These are phyloP conservation scores for Subacronicta megacephala DNA, from an alignment of 2,888 invertebrate genomes.

Conservation along the genomic window DNA sequence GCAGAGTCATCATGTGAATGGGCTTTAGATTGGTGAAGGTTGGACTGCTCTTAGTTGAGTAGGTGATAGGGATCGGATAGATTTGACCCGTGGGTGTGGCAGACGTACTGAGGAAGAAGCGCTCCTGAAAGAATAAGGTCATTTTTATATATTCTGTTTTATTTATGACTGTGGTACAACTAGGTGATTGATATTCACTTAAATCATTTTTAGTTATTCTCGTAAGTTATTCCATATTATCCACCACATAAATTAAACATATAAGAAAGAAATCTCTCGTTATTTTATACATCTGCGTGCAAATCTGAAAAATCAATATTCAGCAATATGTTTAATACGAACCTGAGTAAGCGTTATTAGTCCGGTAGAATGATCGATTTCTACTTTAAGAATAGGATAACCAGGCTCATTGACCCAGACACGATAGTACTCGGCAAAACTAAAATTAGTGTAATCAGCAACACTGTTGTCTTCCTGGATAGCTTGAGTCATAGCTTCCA, in stretches of 20 bases:
- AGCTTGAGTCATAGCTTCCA: constrained; percentile 81
- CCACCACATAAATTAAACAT: too few species aligned
- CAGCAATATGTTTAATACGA: constrained; percentile 23
- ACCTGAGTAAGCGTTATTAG: constrained; percentile 79
- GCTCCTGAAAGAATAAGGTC: constrained; percentile 74
- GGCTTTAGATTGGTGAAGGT: constrained; percentile 73
- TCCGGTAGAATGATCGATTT: constrained; percentile 76
- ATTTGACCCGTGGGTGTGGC: constrained; percentile 69
- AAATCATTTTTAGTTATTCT: too few species aligned
- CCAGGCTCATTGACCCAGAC: constrained; percentile 91
- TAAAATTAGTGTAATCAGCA: constrained; percentile 70
- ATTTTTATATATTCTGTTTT: too few species aligned
- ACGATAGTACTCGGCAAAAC: constrained; percentile 85
- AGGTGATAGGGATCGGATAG: constrained; percentile 85
- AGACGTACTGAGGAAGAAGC: constrained; percentile 86
- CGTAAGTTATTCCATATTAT: too few species aligned
- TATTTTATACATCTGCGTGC: too few species aligned
- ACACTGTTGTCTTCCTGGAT: constrained; percentile 70
- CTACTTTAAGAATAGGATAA: constrained; percentile 89
- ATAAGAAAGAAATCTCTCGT: too few species aligned
- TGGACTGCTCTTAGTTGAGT: constrained; percentile 72
- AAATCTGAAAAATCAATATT: too few species aligned
- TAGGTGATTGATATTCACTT: too few species aligned
- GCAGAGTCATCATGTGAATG: constrained; percentile 82
- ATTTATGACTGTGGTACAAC: too few species aligned